Percentiles rank a stretch among this genome's conserved stretches.
Conservation (phyloP, 35 echinoderm and acorn worm genomes). For the Chiridota heheva region DNA sequence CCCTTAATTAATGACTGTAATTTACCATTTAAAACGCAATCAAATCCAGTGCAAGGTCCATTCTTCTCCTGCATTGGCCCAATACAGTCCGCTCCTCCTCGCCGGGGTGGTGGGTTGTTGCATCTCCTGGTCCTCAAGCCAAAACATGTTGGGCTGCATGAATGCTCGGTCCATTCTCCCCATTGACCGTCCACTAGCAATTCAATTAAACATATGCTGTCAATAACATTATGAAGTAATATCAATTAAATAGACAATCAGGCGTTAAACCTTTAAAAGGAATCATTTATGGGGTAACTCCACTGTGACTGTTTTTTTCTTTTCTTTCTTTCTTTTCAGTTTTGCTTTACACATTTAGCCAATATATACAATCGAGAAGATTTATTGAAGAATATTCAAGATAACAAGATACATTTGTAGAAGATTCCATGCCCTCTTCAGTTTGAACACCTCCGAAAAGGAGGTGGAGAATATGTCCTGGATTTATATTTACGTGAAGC, state of each 20-base stretch:
- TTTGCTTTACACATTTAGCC: too few relatives aligned
- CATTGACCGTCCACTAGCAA: slow-evolving; percentile 75
- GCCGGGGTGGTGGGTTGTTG: slow-evolving; percentile 52
- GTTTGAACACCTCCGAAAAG: too few relatives aligned
- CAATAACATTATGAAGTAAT: too few relatives aligned
- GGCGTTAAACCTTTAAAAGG: too few relatives aligned
- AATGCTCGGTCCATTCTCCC: slow-evolving; percentile 58
- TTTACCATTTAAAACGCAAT: slow-evolving; percentile 55
- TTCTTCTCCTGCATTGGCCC: slow-evolving; percentile 46
- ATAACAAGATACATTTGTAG: too few relatives aligned
- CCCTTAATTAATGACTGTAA: not conserved
- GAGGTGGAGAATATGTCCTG: not conserved
- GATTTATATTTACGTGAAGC: not conserved
- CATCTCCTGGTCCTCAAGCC: slow-evolving; percentile 58
- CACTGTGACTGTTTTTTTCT: too few relatives aligned
- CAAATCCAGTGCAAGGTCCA: slow-evolving; percentile 61
- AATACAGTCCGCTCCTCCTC: slow-evolving; percentile 67
- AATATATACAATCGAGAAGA: too few relatives aligned
- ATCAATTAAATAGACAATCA: not conserved
- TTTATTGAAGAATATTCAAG: too few relatives aligned
- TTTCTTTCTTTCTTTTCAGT: too few relatives aligned
- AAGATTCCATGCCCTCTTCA: too few relatives aligned
- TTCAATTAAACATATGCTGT: not conserved
- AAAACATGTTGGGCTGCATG: slow-evolving; percentile 59
- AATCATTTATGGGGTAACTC: too few relatives aligned